Conservation (phyloP, 2,797 vertebrate species). For the Hafferia zeledoni region DNA sequence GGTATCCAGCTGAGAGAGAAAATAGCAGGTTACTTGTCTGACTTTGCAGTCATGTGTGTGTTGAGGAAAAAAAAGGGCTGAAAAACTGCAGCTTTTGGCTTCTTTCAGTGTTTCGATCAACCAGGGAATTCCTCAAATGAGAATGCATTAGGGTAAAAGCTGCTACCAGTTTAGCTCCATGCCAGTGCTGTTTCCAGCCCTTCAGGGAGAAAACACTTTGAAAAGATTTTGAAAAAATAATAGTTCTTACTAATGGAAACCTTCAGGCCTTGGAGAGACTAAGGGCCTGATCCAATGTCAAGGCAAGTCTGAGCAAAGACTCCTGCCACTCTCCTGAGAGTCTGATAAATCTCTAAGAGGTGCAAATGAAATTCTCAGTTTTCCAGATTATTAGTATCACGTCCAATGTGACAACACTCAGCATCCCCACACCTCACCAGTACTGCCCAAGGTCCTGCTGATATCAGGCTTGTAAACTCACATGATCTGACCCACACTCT, state of each 20-base stretch:
- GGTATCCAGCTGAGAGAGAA: conserved; percentile 34
- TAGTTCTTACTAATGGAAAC: conserved; percentile 33
- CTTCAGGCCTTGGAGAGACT: conserved; percentile 1
- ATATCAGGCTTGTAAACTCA: background rate
- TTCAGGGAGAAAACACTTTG: background rate
- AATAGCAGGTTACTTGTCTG: conserved; percentile 28
- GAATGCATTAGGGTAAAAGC: background rate
- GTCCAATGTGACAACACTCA: background rate
- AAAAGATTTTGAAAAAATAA: conserved; percentile 39
- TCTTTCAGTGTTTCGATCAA: conserved; percentile 4
- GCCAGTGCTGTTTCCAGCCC: background rate
- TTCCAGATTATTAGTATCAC: conserved; percentile 15
- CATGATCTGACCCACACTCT: background rate
- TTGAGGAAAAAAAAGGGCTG: background rate
- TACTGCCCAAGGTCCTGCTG: background rate
- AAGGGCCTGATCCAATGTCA: background rate
- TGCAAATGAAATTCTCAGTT: background rate
- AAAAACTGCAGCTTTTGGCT: conserved; percentile 9
- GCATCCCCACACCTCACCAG: background rate
- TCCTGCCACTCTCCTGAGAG: background rate
- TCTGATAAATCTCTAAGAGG: background rate
- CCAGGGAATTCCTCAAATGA: conserved; percentile 42
- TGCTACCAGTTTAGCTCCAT: conserved; percentile 13
- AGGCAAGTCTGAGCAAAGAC: background rate
- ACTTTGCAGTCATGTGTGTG: background rate